Evolutionary conservation across 2,888 invertebrate genomes (phyloP).

Genomic region (Nemurella pictetii): DNA sequence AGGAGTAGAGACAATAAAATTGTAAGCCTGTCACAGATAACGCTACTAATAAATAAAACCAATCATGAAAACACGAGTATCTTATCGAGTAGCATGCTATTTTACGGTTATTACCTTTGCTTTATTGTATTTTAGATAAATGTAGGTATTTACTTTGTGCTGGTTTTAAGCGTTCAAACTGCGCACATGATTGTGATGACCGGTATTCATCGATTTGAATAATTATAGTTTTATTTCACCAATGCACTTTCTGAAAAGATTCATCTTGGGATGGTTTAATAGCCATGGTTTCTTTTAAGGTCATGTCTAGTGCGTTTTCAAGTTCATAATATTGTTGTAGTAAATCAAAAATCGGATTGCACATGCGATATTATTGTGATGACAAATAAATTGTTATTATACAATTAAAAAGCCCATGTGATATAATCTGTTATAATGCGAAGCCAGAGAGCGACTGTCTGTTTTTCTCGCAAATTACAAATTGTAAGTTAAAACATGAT

Average conservation of each 20-base stretch:
- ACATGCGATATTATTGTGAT: background rate
- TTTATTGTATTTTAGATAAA: background rate
- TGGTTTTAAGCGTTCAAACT: background rate
- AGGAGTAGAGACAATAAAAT: constrained; percentile 26
- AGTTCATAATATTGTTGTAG: background rate
- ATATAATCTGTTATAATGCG: background rate
- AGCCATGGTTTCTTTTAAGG: background rate
- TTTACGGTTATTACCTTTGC: background rate
- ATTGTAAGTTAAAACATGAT: background rate
- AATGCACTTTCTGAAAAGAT: background rate
- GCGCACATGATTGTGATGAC: background rate
- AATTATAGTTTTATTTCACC: background rate
- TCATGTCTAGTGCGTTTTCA: background rate
- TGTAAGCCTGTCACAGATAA: constrained; percentile 17
- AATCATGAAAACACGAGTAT: constrained; percentile 6
- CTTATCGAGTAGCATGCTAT: constrained; percentile 2
- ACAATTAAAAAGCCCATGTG: background rate
- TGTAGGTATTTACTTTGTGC: background rate
- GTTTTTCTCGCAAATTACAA: background rate
- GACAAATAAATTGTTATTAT: background rate
- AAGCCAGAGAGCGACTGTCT: background rate
- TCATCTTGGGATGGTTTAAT: background rate
- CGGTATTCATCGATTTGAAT: background rate
- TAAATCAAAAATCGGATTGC: background rate
- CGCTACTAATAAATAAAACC: constrained; percentile 20